Base-by-base conservation (phyloP, 2,888 invertebrate species). In the Lycia hirtaria region DNA sequence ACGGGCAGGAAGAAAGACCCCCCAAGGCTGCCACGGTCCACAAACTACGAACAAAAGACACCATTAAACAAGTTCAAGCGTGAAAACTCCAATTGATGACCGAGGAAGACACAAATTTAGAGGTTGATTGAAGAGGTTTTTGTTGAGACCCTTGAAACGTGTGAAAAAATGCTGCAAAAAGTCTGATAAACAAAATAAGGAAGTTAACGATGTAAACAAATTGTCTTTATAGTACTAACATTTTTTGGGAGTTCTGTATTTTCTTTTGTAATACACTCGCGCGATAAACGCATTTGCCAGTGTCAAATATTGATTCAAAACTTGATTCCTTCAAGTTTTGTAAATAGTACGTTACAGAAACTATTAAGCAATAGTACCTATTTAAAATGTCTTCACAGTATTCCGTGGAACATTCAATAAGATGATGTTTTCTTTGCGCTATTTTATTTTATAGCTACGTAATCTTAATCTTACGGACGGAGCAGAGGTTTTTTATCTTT, bases 11-110 rank as follows among this genome's bases (percentile, higher is more conserved):
- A 41, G 50, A 50, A 54, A 47, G 26, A 14, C n/a, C 33, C 33
- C 17, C 33, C 76, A 80, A 85, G 83, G 81, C 32, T 71, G 71
- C 66, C 64, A 72, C 75, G 75, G 71, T 67, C 68, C 60, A 67
- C 43, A 62, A 62, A 63, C 60, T 63, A 58, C 33, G 45, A 61
- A 71, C 68, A 72, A 73, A 70, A 69, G 67, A 72, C 67, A 75
- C 53, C 64, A 59, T 51, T 56, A 65, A 66, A 63, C 61, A 66
- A 61, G 59, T 62, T 50, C 14, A 56, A 2, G 35, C 32, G 3
- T 40, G 47, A 54, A 50, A 55, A 48, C 38, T 12, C 4, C 50
- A 56, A 64, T 69, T 72, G 72, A 71, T 67, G 62, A 71, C 59
- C 60, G 65, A 72, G 72, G 73, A 71, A 69, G 47, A 40, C 22